Evolutionary conservation across 2,888 invertebrate species (phyloP).

Genomic region (Hylaea fasciaria): DNA sequence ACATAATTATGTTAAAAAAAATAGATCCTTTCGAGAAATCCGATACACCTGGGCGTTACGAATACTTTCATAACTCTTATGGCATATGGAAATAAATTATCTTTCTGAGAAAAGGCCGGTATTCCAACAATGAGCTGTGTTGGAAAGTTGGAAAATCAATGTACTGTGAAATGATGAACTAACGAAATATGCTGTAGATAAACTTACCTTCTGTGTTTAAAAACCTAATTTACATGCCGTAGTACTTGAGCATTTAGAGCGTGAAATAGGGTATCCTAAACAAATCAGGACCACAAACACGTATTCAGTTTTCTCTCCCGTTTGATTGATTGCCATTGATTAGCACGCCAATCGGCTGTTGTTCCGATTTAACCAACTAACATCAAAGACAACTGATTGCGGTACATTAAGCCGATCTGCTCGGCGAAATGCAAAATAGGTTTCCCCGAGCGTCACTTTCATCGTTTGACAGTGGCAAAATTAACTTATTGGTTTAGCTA

Average conservation of each 20-base stretch:
- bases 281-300: neutral
- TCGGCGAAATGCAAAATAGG: slow-evolving; percentile 22
- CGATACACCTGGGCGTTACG: neutral
- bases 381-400: slow-evolving; percentile 28
- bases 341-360: slow-evolving; percentile 26
- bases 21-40: neutral
- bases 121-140: too few species aligned
- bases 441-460: slow-evolving; percentile 5
- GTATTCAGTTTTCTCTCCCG: slow-evolving; percentile 6
- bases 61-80: neutral
- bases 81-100: neutral
- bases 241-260: too few species aligned
- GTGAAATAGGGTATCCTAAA: neutral
- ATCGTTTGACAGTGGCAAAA: neutral
- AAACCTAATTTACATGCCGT: too few species aligned
- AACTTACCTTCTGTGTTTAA: too few species aligned
- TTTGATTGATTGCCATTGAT: slow-evolving; percentile 25
- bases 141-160: too few species aligned
- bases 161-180: too few species aligned
- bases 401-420: slow-evolving; percentile 9
- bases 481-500: neutral
- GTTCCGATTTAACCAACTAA: slow-evolving; percentile 21
- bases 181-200: too few species aligned
- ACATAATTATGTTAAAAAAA: too few species aligned
- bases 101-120: neutral